phyloP scores from a whole-genome alignment of 2,888 invertebrate genomes.

The Heteromurus nitidus region DNA sequence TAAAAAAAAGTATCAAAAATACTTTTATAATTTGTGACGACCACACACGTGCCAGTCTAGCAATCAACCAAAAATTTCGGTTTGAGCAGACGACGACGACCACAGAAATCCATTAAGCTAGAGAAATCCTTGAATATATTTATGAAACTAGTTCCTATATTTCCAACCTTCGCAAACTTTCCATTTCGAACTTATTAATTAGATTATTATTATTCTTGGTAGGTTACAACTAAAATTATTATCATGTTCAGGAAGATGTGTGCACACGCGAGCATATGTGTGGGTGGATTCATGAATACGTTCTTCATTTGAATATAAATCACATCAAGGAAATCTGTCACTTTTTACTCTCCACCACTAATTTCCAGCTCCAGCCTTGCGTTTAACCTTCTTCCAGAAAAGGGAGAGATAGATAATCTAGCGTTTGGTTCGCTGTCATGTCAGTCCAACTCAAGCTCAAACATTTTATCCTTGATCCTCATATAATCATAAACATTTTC shows the following conservation, averaged over 20 bases:
- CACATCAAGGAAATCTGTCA: too few relatives aligned
- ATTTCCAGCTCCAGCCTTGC: background rate
- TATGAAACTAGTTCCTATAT: too few relatives aligned
- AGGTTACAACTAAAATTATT: background rate
- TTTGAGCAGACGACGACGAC: background rate
- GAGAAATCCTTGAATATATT: background rate
- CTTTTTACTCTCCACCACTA: too few relatives aligned
- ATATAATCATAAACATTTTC: background rate
- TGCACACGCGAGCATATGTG: too few relatives aligned
- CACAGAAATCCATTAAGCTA: slow-evolving; percentile 23
- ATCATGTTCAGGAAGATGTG: too few relatives aligned
- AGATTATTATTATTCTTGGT: background rate
- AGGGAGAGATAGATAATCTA: too few relatives aligned
- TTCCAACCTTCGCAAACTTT: slow-evolving; percentile 8
- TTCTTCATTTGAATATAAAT: too few relatives aligned
- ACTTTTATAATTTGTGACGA: too few relatives aligned
- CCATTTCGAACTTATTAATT: background rate
- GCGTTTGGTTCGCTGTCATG: background rate
- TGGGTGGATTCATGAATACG: too few relatives aligned
- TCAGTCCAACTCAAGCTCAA: background rate
- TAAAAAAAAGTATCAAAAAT: too few relatives aligned
- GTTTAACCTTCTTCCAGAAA: too few relatives aligned
- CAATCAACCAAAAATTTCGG: too few relatives aligned
- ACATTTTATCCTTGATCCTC: background rate
- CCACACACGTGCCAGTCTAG: background rate